A percentile compares a stretch with the other conserved stretches of the same genome.
These are phyloP conservation scores for Alloscopus bannaensis DNA, from an alignment of 2,888 invertebrate species.

Conservation along the genomic window DNA sequence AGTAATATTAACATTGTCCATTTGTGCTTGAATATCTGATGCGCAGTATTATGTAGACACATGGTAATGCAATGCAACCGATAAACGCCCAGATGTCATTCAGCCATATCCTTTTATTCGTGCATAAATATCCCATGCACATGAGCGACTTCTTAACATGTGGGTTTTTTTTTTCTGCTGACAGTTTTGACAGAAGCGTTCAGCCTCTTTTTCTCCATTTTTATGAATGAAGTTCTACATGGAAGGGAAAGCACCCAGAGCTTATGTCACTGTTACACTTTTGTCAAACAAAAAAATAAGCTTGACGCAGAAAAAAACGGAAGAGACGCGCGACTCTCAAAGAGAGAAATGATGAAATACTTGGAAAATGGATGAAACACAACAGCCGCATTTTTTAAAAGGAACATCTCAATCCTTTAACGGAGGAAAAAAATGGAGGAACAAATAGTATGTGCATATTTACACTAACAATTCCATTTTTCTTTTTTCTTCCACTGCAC, in stretches of 20 bases:
- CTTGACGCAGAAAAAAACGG: conserved; percentile 24
- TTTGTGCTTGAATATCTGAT: no score
- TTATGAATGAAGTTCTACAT: conserved; percentile 38
- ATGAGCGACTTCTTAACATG: conserved; percentile 23
- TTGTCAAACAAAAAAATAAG: no score
- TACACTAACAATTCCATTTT: not conserved
- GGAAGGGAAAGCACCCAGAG: conserved; percentile 37
- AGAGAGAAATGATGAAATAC: conserved; percentile 55
- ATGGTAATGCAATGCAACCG: conserved; percentile 36
- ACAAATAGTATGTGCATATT: conserved; percentile 26
- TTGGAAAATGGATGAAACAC: conserved; percentile 43
- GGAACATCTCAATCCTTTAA: conserved; percentile 28
- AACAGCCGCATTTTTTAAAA: conserved; percentile 18
- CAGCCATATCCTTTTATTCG: conserved; percentile 24
- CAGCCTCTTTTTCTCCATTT: conserved; percentile 35
- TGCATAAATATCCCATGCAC: conserved; percentile 16
- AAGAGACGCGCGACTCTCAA: conserved; percentile 16
- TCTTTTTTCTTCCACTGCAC: not conserved
- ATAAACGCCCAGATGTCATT: conserved; percentile 51
- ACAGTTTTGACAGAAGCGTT: conserved; percentile 49
- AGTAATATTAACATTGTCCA: no score
- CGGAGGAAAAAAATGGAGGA: conserved; percentile 8
- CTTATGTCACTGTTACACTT: conserved; percentile 34
- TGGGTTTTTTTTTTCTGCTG: conserved; percentile 45
- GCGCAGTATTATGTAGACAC: conserved; percentile 20